Base-by-base conservation (phyloP, 1,140 invertebrate species). In the Polyergus mexicanus region DNA sequence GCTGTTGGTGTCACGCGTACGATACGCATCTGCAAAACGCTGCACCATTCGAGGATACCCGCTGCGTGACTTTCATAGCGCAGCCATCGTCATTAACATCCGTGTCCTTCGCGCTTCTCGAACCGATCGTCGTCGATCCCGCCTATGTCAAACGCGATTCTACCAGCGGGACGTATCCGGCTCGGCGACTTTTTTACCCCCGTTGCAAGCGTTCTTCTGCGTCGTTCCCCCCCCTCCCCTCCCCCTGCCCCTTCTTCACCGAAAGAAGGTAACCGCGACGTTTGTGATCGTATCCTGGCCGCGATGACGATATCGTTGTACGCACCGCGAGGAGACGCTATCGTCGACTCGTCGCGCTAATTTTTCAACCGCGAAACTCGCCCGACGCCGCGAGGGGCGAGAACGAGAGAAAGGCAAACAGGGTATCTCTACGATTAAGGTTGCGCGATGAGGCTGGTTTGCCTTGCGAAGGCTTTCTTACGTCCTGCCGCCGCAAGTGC, bases 391-490 rank as follows among this genome's bases (percentile, higher is more conserved):
- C 63, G 76, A 60, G n/a, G 28, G 35, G 25, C 74, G 32, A 28
- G 35, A 71, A 25, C 19, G 44, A 41, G 63, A 65, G 28, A 47
- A 32, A 80, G 62, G 32, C 35, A 72, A 25, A 72, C 62, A 44
- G 76, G 22, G 47, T 0, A 19, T 51, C 47, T 28, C 38, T 60
- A 32, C 78, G 63, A 86, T 85, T 80, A 83, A 78, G 58, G 62
- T 71, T 86, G 75, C 85, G 83, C 47, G 47, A 19, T 16, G 16
- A 56, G 91, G 91, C 92, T 87, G 93, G 93, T 93, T 93, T 90
- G 91, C 93, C 93, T 93, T 93, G 93, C 90, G 91, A 93, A 93
- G 90, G 90, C 87, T 93, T 92, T 92, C 92, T 93, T 93, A 78
- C 88, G 89, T 92, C 22, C 80, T 68, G 69, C 16, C 56, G 56